phyloP scores from a whole-genome alignment of 2,113 vertebrate genomes.

The Pavo muticus region DNA sequence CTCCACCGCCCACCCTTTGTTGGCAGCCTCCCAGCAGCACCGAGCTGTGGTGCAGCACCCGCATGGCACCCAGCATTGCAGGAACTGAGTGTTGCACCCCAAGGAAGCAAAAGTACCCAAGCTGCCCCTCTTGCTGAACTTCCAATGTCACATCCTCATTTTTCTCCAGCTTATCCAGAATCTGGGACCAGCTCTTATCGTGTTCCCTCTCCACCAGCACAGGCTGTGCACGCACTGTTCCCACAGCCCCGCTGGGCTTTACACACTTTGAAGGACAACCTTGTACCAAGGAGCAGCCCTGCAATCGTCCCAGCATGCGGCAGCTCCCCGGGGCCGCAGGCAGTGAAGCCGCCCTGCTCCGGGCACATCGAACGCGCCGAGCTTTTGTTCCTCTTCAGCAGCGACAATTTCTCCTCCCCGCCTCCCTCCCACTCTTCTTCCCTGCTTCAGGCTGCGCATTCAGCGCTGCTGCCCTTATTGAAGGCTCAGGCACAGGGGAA shows the following conservation, averaged over 20 bases:
- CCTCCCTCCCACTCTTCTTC: constrained; percentile 35
- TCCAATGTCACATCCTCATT: background rate
- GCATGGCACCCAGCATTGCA: fast-evolving
- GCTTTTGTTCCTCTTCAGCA: background rate
- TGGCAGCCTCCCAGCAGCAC: background rate
- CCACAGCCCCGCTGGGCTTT: too few relatives aligned
- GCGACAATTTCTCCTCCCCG: background rate
- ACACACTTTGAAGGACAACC: background rate
- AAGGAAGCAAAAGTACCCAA: background rate
- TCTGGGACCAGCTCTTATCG: background rate
- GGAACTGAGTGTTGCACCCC: fast-evolving
- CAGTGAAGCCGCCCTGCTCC: background rate
- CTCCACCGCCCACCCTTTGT: background rate
- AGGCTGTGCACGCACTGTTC: background rate
- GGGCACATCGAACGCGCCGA: background rate
- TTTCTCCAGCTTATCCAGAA: background rate
- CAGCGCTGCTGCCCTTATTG: background rate
- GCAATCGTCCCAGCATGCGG: fast-evolving
- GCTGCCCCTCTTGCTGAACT: background rate
- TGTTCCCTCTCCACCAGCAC: background rate
- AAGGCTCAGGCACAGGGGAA: background rate
- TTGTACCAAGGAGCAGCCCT: background rate
- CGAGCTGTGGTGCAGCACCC: fast-evolving
- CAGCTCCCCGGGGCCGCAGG: fast-evolving
- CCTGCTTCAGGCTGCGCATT: background rate